Conservation (phyloP, 2,797 vertebrate genomes). For the Peromyscus aztecus region DNA sequence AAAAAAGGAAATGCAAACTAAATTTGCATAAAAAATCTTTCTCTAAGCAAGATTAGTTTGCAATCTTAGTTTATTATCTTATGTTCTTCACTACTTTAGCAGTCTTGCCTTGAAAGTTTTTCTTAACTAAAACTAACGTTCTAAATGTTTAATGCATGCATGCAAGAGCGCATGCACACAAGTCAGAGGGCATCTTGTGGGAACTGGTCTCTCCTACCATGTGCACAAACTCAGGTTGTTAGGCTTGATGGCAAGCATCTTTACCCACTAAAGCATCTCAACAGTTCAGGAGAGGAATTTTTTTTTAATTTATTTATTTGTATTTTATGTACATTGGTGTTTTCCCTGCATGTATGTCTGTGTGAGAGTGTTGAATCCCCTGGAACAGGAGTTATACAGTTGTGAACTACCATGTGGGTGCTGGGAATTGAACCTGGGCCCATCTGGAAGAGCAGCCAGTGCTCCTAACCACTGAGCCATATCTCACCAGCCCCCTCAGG, state of each 20-base stretch:
- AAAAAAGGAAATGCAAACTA: neutral
- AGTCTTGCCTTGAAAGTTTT: neutral
- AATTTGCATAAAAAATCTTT: too few species aligned
- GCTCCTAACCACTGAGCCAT: too few species aligned
- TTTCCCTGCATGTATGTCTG: too few species aligned
- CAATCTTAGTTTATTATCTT: conserved; percentile 18
- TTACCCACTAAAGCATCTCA: neutral
- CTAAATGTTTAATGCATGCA: too few species aligned
- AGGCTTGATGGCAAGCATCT: neutral
- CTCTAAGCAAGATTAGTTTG: neutral
- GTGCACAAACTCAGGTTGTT: neutral
- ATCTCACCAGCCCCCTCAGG: neutral
- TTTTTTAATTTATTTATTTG: neutral
- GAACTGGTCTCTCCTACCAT: neutral
- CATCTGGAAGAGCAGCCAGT: too few species aligned
- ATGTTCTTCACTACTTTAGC: conserved; percentile 2
- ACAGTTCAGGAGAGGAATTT: neutral
- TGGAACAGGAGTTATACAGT: too few species aligned
- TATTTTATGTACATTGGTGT: too few species aligned
- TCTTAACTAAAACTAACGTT: neutral
- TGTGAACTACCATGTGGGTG: too few species aligned
- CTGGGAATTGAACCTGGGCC: too few species aligned
- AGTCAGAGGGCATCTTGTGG: neutral
- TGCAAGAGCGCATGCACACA: neutral
- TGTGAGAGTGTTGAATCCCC: too few species aligned